Percentiles rank a stretch among this genome's conserved stretches.
These are phyloP conservation scores for Spisula solida DNA, from an alignment of 2,888 invertebrate species.

Conservation along the genomic window DNA sequence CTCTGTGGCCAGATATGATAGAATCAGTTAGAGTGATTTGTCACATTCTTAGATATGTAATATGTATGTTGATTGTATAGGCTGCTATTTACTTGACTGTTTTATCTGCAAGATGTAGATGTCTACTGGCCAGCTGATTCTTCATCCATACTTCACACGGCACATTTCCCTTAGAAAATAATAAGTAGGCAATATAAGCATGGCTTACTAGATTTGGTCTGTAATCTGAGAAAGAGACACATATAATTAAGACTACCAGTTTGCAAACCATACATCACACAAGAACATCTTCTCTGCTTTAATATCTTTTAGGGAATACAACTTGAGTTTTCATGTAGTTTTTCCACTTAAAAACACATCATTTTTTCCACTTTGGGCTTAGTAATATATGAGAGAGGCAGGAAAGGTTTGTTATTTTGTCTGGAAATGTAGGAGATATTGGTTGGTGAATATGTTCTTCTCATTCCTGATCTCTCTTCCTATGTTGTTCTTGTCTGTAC, in stretches of 20 bases:
- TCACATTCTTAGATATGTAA: conserved; percentile 32
- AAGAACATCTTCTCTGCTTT: no score
- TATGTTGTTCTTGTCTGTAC: neutral
- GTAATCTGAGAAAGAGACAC: neutral
- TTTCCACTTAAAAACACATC: neutral
- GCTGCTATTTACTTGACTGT: neutral
- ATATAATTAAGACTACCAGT: neutral
- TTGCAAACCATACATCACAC: no score
- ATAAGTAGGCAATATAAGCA: neutral
- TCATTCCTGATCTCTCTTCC: neutral
- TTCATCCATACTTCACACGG: neutral
- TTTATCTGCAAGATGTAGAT: conserved; percentile 11
- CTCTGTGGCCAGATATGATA: conserved; percentile 35
- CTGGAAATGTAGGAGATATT: neutral
- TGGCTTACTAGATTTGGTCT: neutral
- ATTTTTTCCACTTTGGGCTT: neutral
- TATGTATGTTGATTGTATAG: conserved; percentile 36
- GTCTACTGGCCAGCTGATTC: neutral
- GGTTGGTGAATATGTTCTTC: neutral
- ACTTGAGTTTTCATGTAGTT: neutral
- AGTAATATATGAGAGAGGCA: neutral
- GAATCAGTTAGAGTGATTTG: conserved; percentile 37
- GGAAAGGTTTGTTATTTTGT: neutral
- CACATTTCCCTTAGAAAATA: conserved; percentile 5
- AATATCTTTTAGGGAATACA: neutral